Evolutionary conservation across 2,888 invertebrate genomes (phyloP), one percentile per base, ranked within the genome.

Genomic region (Brachypalpus laphriformis): DNA sequence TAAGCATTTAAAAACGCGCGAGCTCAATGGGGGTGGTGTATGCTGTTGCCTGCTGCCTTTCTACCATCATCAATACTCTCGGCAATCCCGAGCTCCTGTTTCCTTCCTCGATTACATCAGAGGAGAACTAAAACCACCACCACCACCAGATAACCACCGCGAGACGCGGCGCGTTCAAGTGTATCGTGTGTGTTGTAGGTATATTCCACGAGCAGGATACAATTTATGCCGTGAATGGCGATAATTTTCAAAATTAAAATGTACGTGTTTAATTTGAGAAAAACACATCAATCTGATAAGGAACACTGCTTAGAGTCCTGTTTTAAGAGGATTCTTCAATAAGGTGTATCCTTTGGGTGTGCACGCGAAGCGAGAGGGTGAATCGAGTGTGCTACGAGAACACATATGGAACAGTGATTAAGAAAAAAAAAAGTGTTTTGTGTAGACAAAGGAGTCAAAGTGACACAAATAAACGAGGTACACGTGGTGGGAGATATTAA

Each of bases 261-360:
- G 85, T 85, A 85, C 85, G 85, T 85, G 85, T 85, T 85, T 85
- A 85, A 85, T 85, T 85, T 85, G 85, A 85, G 85, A 85, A 85
- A 85, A 85, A 85, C 85, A 81, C 81, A 85, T 81, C 85, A 85
- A 85, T 81, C 85, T 76, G 85, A 85, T 85, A 85, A 85, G 75
- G 71, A 80, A 77, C 71, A 42, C 65, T 37, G 54, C 66, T 54
- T 51, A 54, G 75, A 81, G 85, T 70, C 71, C 59, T 71, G 81
- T 85, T 85, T 75, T 37, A 71, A 81, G 85, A 80, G 75, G 80
- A 85, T 80, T 63, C 80, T 78, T 65, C 59, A 80, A 74, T 74
- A 68, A 83, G 83, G 78, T 78, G 78, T 78, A 51, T 68, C 57
- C 40, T 83, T 82, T 57, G 16, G 3, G 31, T 11, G 11, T 14